A percentile compares a stretch with the other conserved stretches of the same genome.
Evolutionary conservation across 2,113 vertebrate species (phyloP).

Genomic region (Percina caprodes): DNA sequence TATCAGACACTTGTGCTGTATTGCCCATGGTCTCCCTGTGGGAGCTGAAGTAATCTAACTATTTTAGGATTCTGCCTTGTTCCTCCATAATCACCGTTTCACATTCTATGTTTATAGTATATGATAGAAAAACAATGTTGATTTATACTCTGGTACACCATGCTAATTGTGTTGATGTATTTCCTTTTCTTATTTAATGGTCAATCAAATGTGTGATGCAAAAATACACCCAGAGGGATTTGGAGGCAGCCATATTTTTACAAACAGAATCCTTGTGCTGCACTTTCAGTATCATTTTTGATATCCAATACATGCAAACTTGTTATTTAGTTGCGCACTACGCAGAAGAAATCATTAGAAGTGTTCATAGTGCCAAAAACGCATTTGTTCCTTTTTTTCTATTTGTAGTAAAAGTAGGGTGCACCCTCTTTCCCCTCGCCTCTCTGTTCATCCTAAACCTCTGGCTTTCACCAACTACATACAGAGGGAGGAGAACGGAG

Average conservation of each 20-base stretch:
- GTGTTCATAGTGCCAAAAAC: constrained; percentile 16
- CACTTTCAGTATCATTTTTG: not conserved
- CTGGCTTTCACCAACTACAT: constrained; percentile 75
- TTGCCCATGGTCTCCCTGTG: constrained; percentile 26
- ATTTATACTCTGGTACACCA: constrained; percentile 4
- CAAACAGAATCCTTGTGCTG: not conserved
- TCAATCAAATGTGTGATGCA: constrained; percentile 27
- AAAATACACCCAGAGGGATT: constrained; percentile 8
- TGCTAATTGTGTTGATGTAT: constrained; percentile 4
- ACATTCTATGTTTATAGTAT: not conserved
- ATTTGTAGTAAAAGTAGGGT: not conserved
- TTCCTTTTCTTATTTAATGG: not conserved
- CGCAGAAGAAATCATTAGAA: not conserved
- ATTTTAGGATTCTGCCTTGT: constrained; percentile 8
- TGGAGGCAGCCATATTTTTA: not conserved
- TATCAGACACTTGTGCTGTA: constrained; percentile 49
- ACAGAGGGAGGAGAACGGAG: constrained; percentile 27
- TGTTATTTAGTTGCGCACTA: constrained; percentile 1
- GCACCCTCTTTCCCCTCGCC: constrained; percentile 18
- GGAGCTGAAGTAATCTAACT: constrained; percentile 50
- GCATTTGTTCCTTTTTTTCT: not conserved
- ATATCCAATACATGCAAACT: not conserved
- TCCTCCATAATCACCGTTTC: not conserved
- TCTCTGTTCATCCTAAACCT: constrained; percentile 14
- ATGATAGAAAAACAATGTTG: not conserved